These are phyloP conservation scores for Trachythela sp. DNA, from an alignment of 64 coral and sea anemone species.

Conservation along the genomic window DNA sequence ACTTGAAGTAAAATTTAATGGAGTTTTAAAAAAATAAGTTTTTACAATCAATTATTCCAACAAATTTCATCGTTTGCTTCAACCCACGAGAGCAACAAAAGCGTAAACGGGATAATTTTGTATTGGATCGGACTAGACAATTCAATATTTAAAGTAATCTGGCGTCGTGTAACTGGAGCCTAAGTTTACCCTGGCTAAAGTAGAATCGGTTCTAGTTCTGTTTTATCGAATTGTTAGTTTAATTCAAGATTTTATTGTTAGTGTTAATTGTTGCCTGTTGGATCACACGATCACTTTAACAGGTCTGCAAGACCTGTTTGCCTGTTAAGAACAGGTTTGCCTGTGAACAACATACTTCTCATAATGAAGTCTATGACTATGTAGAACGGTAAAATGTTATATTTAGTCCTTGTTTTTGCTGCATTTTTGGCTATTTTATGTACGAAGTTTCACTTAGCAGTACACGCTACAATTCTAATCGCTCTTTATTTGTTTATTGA, in stretches of 20 bases:
- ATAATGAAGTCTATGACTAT: background rate
- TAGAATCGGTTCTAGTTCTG: background rate
- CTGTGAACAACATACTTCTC: no score
- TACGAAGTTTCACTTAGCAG: background rate
- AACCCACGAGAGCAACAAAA: background rate
- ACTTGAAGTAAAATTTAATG: no score
- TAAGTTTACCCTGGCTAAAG: background rate
- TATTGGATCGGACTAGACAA: background rate
- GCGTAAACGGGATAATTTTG: background rate
- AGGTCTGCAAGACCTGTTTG: no score
- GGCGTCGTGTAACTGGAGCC: no score
- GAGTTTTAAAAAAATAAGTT: no score
- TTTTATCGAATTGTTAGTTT: background rate
- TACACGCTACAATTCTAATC: no score
- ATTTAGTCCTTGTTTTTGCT: background rate
- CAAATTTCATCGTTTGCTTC: background rate
- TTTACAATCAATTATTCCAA: no score
- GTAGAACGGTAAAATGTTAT: background rate
- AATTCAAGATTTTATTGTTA: background rate
- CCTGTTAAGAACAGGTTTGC: no score
- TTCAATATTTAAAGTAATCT: background rate
- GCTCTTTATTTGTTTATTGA: no score
- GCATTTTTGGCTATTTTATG: background rate
- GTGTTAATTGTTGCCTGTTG: background rate
- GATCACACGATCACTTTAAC: no score